Evolutionary conservation across 2,113 vertebrate species (phyloP).

Genomic region (Cryptotis parvus): DNA sequence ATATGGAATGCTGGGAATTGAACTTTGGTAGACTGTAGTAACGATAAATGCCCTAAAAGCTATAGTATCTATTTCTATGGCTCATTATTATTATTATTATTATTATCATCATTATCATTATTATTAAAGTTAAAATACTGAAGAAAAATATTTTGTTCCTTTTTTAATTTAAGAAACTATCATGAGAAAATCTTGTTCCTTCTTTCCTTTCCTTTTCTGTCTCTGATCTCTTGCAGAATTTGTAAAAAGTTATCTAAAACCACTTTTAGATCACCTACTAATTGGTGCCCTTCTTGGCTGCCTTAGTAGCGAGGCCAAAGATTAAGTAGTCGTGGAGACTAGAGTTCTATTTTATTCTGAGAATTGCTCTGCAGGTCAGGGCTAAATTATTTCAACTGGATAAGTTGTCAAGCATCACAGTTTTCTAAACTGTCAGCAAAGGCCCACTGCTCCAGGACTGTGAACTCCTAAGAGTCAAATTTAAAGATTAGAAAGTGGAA

Average conservation of each 20-base stretch:
- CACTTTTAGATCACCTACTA: neutral
- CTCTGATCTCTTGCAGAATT: conserved; percentile 48
- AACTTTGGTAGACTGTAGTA: too few relatives aligned
- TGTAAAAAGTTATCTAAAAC: conserved; percentile 34
- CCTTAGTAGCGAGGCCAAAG: conserved; percentile 45
- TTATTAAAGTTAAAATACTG: conserved; percentile 21
- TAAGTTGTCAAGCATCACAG: conserved; percentile 7
- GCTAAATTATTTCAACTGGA: conserved; percentile 27
- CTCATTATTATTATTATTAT: neutral
- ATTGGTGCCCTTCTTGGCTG: conserved; percentile 28
- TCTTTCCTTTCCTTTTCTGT: conserved; percentile 35
- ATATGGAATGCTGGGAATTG: too few relatives aligned
- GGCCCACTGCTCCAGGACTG: neutral
- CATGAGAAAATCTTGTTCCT: neutral
- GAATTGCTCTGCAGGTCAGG: neutral
- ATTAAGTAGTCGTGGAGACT: conserved; percentile 46
- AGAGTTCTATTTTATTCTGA: neutral
- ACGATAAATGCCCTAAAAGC: too few relatives aligned
- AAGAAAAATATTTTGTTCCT: conserved; percentile 26
- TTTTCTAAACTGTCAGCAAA: conserved; percentile 45
- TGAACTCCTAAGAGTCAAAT: neutral
- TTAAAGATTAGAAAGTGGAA: neutral
- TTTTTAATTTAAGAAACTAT: conserved; percentile 60
- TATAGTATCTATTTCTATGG: neutral
- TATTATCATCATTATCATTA: too few relatives aligned